A percentile compares a stretch with the other conserved stretches of the same genome.
Conservation (phyloP, 2,888 invertebrate genomes). For the Argynnis bischoffii region DNA sequence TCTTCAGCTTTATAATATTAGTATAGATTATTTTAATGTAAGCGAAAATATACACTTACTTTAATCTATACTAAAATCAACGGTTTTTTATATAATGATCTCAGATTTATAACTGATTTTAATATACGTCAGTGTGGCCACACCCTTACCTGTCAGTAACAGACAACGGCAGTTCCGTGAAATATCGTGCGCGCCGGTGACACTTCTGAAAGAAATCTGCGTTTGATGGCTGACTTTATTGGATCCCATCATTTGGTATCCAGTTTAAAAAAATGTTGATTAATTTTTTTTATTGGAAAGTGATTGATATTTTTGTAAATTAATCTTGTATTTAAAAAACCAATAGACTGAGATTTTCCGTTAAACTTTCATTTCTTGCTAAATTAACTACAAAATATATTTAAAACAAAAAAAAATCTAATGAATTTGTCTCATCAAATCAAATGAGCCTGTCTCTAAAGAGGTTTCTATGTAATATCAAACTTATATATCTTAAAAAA, state of each 20-base stretch:
- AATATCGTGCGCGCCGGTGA: constrained; percentile 41
- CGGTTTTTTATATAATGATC: not conserved
- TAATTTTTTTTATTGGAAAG: not conserved
- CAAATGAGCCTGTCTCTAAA: too few species aligned
- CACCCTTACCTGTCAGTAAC: constrained; percentile 32
- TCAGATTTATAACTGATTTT: not conserved
- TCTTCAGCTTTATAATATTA: too few species aligned
- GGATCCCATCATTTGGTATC: constrained; percentile 22
- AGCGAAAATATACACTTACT: too few species aligned
- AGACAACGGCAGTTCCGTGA: constrained; percentile 36
- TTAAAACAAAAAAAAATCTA: too few species aligned
- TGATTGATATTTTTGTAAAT: constrained; percentile 1
- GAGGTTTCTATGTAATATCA: too few species aligned
- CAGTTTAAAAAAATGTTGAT: constrained; percentile 4
- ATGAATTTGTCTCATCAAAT: too few species aligned
- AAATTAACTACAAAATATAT: too few species aligned
- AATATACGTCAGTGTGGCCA: constrained; percentile 6
- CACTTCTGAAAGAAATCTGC: constrained; percentile 43
- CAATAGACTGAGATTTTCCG: too few species aligned
- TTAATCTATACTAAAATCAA: not conserved
- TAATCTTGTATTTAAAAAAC: too few species aligned
- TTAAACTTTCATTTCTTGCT: too few species aligned
- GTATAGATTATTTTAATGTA: too few species aligned
- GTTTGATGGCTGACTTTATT: constrained; percentile 41
- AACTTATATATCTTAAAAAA: too few species aligned